phyloP scores from a whole-genome alignment of 2,888 invertebrate species.

The Drosophila atroscutellata region DNA sequence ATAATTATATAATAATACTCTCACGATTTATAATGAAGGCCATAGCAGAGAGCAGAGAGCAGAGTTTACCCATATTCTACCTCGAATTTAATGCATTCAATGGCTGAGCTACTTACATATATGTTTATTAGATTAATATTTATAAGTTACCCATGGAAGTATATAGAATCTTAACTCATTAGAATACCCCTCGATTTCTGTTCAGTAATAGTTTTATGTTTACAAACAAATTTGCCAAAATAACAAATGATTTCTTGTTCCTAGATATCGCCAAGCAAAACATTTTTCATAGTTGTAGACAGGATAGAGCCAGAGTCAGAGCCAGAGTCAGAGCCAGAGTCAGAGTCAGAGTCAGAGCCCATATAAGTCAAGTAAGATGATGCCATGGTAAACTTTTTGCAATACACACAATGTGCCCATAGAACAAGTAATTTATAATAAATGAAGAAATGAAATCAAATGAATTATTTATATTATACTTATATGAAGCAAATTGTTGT shows the following conservation, averaged over 20 bases:
- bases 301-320: slow-evolving; percentile 4
- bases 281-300: slow-evolving; percentile 16
- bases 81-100: slow-evolving; percentile 56
- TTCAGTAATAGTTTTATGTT: not conserved
- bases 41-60: slow-evolving; percentile 18
- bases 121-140: slow-evolving; percentile 40
- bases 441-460: slow-evolving; percentile 52
- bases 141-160: slow-evolving; percentile 9
- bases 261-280: slow-evolving; percentile 59
- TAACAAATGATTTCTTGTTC: slow-evolving; percentile 59
- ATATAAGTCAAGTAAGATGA: slow-evolving; percentile 8
- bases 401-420: slow-evolving; percentile 81
- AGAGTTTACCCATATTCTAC: slow-evolving; percentile 55
- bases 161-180: slow-evolving; percentile 2
- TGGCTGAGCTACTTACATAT: slow-evolving; percentile 23
- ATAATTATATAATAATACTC: slow-evolving; percentile 20
- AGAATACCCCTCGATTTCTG: not conserved
- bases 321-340: no score
- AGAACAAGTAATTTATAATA: slow-evolving; percentile 79
- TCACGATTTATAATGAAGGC: slow-evolving; percentile 13
- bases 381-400: slow-evolving; percentile 56
- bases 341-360: slow-evolving; percentile 9
- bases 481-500: slow-evolving; percentile 63
- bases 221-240: slow-evolving; percentile 51
- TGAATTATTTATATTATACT: slow-evolving; percentile 75